A percentile compares a stretch with the other conserved stretches of the same genome.
These are phyloP conservation scores for Erethizon dorsatum DNA, from an alignment of 2,797 vertebrate genomes.

Conservation along the genomic window DNA sequence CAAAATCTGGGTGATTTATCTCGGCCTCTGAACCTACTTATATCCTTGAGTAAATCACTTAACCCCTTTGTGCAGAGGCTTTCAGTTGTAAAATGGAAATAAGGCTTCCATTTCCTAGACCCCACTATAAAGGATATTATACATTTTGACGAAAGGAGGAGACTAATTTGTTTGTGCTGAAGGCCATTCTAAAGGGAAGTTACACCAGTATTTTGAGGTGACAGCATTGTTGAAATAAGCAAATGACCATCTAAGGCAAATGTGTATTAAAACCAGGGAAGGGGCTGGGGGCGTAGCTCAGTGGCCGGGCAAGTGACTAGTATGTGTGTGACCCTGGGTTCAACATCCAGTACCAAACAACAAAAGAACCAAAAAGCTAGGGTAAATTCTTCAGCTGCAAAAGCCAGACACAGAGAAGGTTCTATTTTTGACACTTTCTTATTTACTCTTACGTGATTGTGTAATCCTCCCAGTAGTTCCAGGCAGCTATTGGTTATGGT, in stretches of 20 bases:
- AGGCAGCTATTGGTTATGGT: neutral
- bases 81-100: conserved; percentile 39
- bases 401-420: neutral
- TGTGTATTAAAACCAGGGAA: neutral
- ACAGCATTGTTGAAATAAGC: neutral
- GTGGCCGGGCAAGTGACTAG: neutral
- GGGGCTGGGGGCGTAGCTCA: neutral
- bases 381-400: neutral
- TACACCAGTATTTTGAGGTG: conserved; percentile 49
- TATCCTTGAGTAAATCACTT: conserved; percentile 34
- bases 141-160: conserved; percentile 42
- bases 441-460: neutral
- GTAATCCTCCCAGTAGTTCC: neutral
- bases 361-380: neutral
- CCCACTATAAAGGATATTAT: neutral
- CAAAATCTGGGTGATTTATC: conserved; percentile 33
- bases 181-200: neutral
- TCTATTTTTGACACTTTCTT: neutral
- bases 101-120: neutral
- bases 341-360: neutral
- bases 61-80: neutral
- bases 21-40: conserved; percentile 53
- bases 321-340: neutral
- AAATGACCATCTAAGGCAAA: conserved; percentile 13
- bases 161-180: neutral